Base-by-base conservation (phyloP, 2,888 invertebrate genomes). In the Napeogenes inachia region DNA sequence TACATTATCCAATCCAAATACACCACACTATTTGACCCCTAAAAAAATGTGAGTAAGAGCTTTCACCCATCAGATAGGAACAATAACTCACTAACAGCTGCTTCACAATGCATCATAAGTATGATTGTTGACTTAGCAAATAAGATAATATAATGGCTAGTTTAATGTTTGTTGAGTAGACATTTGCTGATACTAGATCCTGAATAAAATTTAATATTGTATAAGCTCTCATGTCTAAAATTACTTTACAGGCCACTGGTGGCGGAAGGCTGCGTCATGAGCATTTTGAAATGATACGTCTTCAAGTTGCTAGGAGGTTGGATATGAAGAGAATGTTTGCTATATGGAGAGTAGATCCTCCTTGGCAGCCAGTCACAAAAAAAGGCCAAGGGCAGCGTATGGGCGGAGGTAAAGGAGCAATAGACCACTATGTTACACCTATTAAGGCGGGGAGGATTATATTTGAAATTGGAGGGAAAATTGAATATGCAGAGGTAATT, bases 321-420 rank as follows among this genome's bases (percentile, higher is more conserved):
- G 95, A 98, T 73, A 84, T 92, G 30, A 93, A 92, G 68, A 92
- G 93, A 73, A 97, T 96, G 95, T 99, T 99, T 92, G 97, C 98
- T 0, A 91, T 97, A 42, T 99, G 99, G 98, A 92, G 99, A 73
- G 91, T 99, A 0, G 97, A 98, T 73, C 91, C 97, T 0, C 98
- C 99, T 0, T 99, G 99, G 99, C 98, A 99, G 76, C 96, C 99
- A 0, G 87, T 98, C 10, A 96, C 97, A 0, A 97, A 95, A 82
- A 96, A 96, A 81, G 96, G 97, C 0, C 95, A 95, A 81, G 99
- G 99, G 0, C 94, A 95, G 70, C 91, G 97, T 73, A 97, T 98
- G 96, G 99, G 99, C 8, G 98, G 98, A 69, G 99, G 99, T 13
- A 99, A 99, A 92, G 98, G 97, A 6, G 91, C 94, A 0, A 98